Evolutionary conservation across 2,888 invertebrate species (phyloP), one percentile per base, ranked within the genome.

Genomic region (Lycia hirtaria): DNA sequence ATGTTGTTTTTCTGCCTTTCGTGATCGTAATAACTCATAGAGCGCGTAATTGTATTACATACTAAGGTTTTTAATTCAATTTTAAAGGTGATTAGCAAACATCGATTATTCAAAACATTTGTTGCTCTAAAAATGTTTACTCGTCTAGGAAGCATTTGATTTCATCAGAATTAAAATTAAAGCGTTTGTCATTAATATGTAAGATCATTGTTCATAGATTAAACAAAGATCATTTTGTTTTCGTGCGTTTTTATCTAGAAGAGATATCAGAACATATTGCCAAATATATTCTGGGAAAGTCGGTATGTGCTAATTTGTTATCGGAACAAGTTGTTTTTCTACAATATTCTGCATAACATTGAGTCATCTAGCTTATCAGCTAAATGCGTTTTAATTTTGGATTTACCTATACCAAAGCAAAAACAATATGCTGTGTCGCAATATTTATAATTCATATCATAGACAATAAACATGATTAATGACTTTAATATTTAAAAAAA

Each of bases 201-300:
- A 35, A 24, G 35, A 15, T 22, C 15, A 24, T 17, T 17, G 33
- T 45, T 20, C n/a, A 32, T 9, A 32, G 7, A 9, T 4, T 7
- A 14, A 14, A 10, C 28, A 48, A 17, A 54, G 48, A 35, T 48
- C 47, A 28, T 14, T 15, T 44, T 50, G 24, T 56, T 50, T 50
- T 26, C 43, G 24, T 14, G 22, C 3, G 30, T 33, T 54, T 48
- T 51, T 52, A 57, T 53, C 47, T 30, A 9, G n/a, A 26, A n/a
- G 40, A 14, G 37, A 33, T 41, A 53, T 12, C 33, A 37, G 22
- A 47, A 48, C 53, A 19, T 48, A 30, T 38, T 35, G 33, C 48
- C 52, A 41, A 52, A 43, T 48, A 47, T 12, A 37, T 58, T 58
- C 57, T 48, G 48, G 43, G 57, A 58, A 58, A 58, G 41, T 44